Conservation (phyloP, 2,113 vertebrate genomes). For the Notechis scutatus region DNA sequence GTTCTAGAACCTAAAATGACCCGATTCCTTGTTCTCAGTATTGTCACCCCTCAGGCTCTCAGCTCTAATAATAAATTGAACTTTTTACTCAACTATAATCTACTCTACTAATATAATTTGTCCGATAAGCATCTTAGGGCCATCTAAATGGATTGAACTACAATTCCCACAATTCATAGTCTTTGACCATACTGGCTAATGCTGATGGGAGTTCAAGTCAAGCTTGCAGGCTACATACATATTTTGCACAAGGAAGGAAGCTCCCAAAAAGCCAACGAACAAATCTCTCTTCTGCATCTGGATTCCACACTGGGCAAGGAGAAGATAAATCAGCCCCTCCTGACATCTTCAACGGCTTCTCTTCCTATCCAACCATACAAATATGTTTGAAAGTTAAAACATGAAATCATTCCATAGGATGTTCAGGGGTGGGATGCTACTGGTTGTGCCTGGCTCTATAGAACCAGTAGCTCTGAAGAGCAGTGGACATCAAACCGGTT, state of each 20-base stretch:
- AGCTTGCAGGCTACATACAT: neutral
- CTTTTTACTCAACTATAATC: neutral
- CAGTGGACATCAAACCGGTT: too few relatives aligned
- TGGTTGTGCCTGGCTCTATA: too few relatives aligned
- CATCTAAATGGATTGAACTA: neutral
- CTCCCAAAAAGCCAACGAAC: neutral
- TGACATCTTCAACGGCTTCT: neutral
- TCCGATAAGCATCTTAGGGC: neutral
- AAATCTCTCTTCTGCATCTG: neutral
- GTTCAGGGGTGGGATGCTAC: neutral
- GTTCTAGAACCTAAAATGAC: neutral
- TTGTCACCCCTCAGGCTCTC: neutral
- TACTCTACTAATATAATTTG: neutral
- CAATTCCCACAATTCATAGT: neutral
- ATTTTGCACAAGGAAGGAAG: neutral
- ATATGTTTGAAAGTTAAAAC: neutral
- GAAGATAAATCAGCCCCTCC: neutral
- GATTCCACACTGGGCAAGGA: neutral
- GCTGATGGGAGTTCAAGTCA: neutral
- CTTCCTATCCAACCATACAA: neutral
- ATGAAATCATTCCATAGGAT: neutral
- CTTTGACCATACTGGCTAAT: neutral
- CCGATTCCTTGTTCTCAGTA: neutral
- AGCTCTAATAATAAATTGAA: neutral
- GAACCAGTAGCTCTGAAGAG: too few relatives aligned